Conservation (phyloP, 2,113 vertebrate species). For the Abramis brama region DNA sequence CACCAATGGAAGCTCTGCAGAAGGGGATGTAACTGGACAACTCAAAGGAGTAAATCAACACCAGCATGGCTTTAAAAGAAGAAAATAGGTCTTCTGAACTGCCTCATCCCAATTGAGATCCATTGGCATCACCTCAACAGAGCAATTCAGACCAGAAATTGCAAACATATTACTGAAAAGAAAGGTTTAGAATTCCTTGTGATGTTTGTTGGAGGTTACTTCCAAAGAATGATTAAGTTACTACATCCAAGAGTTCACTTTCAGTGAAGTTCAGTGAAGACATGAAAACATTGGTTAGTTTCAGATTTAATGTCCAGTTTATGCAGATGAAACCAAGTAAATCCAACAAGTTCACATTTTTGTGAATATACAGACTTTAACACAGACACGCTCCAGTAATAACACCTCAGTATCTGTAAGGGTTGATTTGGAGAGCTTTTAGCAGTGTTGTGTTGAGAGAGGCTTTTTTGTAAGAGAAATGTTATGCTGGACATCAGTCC, state of each 20-base stretch:
- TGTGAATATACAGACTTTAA: neutral
- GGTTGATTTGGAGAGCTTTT: conserved; percentile 35
- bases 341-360: neutral
- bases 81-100: neutral
- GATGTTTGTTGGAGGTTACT: neutral
- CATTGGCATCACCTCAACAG: neutral
- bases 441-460: neutral
- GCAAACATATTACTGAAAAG: neutral
- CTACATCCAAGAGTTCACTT: neutral
- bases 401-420: conserved; percentile 16
- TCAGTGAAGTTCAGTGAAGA: neutral
- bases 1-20: neutral
- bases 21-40: neutral
- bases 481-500: conserved; percentile 12
- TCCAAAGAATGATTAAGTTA: neutral
- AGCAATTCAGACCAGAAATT: neutral
- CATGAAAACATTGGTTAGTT: neutral
- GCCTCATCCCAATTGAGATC: neutral
- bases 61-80: neutral
- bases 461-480: conserved; percentile 17
- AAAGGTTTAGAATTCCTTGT: neutral
- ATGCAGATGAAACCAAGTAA: neutral
- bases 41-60: neutral
- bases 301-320: neutral
- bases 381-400: neutral